Evolutionary conservation across 2,888 invertebrate genomes (phyloP).

Genomic region (Pheosia tremula): DNA sequence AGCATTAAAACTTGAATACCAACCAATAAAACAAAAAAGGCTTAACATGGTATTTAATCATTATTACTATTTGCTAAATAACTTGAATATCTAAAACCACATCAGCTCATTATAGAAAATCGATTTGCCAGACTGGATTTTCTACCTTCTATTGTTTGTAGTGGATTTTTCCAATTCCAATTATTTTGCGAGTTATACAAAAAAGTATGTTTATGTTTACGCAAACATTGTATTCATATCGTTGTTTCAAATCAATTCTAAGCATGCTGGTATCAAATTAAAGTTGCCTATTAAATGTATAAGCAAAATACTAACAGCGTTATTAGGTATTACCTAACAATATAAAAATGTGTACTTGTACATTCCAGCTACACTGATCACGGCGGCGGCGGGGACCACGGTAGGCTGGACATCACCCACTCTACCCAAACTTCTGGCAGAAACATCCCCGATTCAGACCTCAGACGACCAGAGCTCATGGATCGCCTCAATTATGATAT

Average conservation of each 20-base stretch:
- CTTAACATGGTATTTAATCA: too few species aligned
- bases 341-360: background rate
- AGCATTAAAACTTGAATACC: too few species aligned
- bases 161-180: too few species aligned
- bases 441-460: conserved; percentile 80
- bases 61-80: too few species aligned
- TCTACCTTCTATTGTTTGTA: background rate
- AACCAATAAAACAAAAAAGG: too few species aligned
- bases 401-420: conserved; percentile 86
- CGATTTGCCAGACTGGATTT: background rate
- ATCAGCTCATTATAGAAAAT: background rate
- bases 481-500: conserved; percentile 86
- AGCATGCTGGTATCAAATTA: background rate
- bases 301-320: too few species aligned
- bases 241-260: too few species aligned
- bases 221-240: too few species aligned
- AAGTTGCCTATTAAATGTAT: background rate
- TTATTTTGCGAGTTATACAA: too few species aligned
- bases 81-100: too few species aligned
- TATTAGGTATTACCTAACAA: background rate
- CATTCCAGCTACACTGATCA: conserved; percentile 78
- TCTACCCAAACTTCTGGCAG: conserved; percentile 78
- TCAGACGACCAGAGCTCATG: conserved; percentile 85
- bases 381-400: conserved; percentile 80
- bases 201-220: too few species aligned